Base-by-base conservation (phyloP, 2,888 invertebrate species). In the Venusia cambrica region DNA sequence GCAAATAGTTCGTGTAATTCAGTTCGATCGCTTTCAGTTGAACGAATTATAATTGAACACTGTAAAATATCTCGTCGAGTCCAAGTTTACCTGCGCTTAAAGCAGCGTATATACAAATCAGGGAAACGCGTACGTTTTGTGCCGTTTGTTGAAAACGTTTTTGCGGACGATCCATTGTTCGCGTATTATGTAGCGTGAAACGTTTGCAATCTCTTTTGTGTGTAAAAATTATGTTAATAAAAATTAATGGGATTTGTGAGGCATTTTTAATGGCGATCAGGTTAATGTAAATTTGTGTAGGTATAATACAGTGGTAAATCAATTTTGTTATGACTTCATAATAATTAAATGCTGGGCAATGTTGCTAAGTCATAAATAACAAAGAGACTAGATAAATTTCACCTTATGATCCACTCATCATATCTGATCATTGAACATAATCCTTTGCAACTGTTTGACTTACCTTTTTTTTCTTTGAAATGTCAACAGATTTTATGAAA, bases 1-100 rank as follows among this genome's bases (percentile, higher is more conserved):
- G 80, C 80, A 81, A 84, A 84, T 80, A 81, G 83, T 76, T 78
- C 68, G 72, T 73, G 75, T 81, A 80, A 83, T 84, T 76, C 71
- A 76, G 70, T 85, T 81, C 76, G 73, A 61, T 68, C 53, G 57
- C 54, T 66, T 52, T 54, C 56, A 46, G 54, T 59, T 59, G 62
- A 62, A 58, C 64, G 65, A 64, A 64, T 66, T 62, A 62, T 72
- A 67, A 61, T 57, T 60, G 62, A 56, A 54, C 57, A 60, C 62
- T 60, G 48, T 64, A 48, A 61, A 64, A 62, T 68, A 66, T 73
- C 60, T 61, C 44, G 48, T 51, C 42, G 52, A 54, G 45, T 38
- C 40, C 43, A 56, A 63, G 57, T 67, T 64, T 70, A 62, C 63
- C 61, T 65, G 55, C 39, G 39, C 51, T 57, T 62, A 65, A 62